These are phyloP conservation scores for Philopedon plagiatum DNA, from an alignment of 2,888 invertebrate genomes.

Conservation along the genomic window DNA sequence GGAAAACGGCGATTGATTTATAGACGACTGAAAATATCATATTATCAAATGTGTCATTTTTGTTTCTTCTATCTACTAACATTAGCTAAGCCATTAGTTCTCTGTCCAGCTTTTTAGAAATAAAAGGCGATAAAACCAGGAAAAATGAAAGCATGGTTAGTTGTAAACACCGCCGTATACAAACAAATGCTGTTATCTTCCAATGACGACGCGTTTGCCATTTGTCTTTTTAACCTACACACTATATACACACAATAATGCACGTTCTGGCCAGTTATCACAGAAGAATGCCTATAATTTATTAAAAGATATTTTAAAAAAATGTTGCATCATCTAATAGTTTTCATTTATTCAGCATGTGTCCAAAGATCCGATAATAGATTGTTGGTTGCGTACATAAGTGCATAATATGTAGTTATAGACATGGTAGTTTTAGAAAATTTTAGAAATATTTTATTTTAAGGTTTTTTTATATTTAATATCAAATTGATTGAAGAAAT, in stretches of 20 bases:
- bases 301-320: background rate
- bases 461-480: too few relatives aligned
- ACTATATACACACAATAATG: background rate
- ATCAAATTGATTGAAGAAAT: too few relatives aligned
- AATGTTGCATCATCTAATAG: too few relatives aligned
- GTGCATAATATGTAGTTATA: too few relatives aligned
- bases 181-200: conserved; percentile 10
- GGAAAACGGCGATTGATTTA: too few relatives aligned
- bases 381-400: too few relatives aligned
- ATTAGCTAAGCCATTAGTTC: background rate
- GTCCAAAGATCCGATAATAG: too few relatives aligned
- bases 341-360: too few relatives aligned
- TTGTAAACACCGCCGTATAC: background rate
- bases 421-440: too few relatives aligned
- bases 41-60: background rate
- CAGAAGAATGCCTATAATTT: background rate
- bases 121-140: background rate
- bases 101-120: background rate
- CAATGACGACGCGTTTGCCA: conserved; percentile 10
- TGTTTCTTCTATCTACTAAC: background rate
- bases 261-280: background rate
- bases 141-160: background rate
- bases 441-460: too few relatives aligned
- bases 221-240: conserved; percentile 8
- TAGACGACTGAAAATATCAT: too few relatives aligned